Conservation (phyloP, 2,113 vertebrate genomes). For the Archocentrus centrarchus region DNA sequence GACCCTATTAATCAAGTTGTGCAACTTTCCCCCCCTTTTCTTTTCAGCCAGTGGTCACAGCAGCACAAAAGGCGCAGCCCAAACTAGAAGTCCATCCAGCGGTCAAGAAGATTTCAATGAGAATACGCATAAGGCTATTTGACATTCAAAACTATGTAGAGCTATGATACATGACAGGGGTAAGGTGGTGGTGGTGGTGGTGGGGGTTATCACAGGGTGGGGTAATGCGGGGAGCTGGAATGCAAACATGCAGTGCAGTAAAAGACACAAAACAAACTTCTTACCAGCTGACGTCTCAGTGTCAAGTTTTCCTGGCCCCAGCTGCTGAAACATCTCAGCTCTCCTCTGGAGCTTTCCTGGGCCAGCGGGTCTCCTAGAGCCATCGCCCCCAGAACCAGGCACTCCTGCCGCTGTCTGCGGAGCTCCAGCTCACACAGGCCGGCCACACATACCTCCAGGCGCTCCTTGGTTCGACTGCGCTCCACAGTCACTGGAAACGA, state of each 20-base stretch:
- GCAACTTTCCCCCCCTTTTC: slow-evolving; percentile 64
- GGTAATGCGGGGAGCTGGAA: slow-evolving; percentile 2
- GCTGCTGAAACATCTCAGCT: slow-evolving; percentile 73
- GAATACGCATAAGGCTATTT: background rate
- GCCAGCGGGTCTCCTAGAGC: slow-evolving; percentile 65
- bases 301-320: slow-evolving; percentile 81
- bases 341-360: slow-evolving; percentile 57
- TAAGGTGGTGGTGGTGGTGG: background rate
- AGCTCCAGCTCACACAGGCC: slow-evolving; percentile 83
- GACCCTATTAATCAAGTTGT: slow-evolving; percentile 71
- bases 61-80: slow-evolving; percentile 56
- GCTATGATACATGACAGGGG: background rate
- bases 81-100: slow-evolving; percentile 51
- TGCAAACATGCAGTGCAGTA: slow-evolving; percentile 12
- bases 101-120: slow-evolving; percentile 51
- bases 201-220: slow-evolving; percentile 1
- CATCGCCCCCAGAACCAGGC: slow-evolving; percentile 81
- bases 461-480: slow-evolving; percentile 80
- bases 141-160: slow-evolving; percentile 9
- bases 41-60: slow-evolving; percentile 48
- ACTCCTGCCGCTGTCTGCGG: slow-evolving; percentile 81
- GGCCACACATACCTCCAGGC: slow-evolving; percentile 80
- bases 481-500: slow-evolving; percentile 79
- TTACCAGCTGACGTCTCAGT: slow-evolving; percentile 83
- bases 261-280: slow-evolving; percentile 48